These are phyloP conservation scores for Perizoma flavofasciatum DNA, from an alignment of 2,888 invertebrate genomes.

Conservation along the genomic window DNA sequence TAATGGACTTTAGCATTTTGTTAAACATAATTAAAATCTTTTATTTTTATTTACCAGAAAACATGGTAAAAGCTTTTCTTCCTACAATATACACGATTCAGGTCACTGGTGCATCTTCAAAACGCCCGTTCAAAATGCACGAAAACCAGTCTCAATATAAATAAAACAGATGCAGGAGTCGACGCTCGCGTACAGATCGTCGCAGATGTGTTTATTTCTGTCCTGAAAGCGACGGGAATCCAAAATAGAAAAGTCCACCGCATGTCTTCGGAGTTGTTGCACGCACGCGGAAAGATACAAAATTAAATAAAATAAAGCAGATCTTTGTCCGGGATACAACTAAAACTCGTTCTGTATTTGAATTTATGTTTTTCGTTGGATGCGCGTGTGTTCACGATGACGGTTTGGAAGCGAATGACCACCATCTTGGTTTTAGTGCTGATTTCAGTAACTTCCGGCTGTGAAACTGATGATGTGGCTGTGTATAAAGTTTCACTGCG, in stretches of 20 bases:
- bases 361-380: slow-evolving; percentile 15
- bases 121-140: slow-evolving; percentile 24
- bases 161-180: slow-evolving; percentile 56
- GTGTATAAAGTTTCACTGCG: slow-evolving; percentile 94
- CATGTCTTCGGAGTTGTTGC: slow-evolving; percentile 63
- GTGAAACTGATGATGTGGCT: slow-evolving; percentile 91
- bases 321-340: slow-evolving; percentile 25
- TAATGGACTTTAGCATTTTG: no score
- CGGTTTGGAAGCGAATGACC: slow-evolving; percentile 54
- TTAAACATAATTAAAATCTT: no score
- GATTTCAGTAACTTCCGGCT: slow-evolving; percentile 64
- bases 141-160: slow-evolving; percentile 41
- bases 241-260: slow-evolving; percentile 80
- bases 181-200: slow-evolving; percentile 55
- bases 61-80: slow-evolving; percentile 4
- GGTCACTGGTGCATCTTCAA: slow-evolving; percentile 27
- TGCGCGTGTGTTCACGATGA: slow-evolving; percentile 54
- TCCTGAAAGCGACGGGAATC: slow-evolving; percentile 63
- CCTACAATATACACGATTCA: slow-evolving; percentile 20
- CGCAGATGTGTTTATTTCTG: slow-evolving; percentile 77
- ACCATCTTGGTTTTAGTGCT: slow-evolving; percentile 70
- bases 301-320: slow-evolving; percentile 38
- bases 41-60: background rate
- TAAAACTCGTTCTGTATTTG: slow-evolving; percentile 34
- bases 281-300: slow-evolving; percentile 60